These are phyloP conservation scores for Ramazzottius varieornatus DNA, from an alignment of 2,888 invertebrate genomes.

Conservation along the genomic window DNA sequence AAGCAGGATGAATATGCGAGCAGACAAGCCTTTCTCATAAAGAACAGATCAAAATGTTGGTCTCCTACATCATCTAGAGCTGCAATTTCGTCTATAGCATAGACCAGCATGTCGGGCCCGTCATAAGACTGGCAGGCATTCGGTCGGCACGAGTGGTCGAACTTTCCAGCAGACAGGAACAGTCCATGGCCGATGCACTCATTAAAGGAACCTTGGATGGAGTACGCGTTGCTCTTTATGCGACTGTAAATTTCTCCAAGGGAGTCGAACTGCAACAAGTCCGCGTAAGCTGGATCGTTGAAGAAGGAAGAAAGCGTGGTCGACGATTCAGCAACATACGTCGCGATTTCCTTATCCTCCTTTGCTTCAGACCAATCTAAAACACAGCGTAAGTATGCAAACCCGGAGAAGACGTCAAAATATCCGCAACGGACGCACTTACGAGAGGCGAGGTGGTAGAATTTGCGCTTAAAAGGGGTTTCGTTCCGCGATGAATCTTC, in stretches of 20 bases:
- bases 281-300: not conserved
- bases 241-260: not conserved
- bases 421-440: too few species aligned
- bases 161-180: not conserved
- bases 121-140: not conserved
- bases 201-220: not conserved
- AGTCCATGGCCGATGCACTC: not conserved
- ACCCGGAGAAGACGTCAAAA: not conserved
- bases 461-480: not conserved
- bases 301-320: not conserved
- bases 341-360: not conserved
- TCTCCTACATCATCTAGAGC: not conserved
- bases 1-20: not conserved
- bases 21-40: not conserved
- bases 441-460: not conserved
- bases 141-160: not conserved
- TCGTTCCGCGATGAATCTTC: not conserved
- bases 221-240: conserved; percentile 1
- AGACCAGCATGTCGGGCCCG: not conserved
- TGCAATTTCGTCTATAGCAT: not conserved
- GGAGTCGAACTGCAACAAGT: not conserved
- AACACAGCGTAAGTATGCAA: not conserved
- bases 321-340: not conserved
- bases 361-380: not conserved
- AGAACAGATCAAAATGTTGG: not conserved